Base-by-base conservation (phyloP, 2,888 invertebrate genomes). In the Campopleginae sp. region DNA sequence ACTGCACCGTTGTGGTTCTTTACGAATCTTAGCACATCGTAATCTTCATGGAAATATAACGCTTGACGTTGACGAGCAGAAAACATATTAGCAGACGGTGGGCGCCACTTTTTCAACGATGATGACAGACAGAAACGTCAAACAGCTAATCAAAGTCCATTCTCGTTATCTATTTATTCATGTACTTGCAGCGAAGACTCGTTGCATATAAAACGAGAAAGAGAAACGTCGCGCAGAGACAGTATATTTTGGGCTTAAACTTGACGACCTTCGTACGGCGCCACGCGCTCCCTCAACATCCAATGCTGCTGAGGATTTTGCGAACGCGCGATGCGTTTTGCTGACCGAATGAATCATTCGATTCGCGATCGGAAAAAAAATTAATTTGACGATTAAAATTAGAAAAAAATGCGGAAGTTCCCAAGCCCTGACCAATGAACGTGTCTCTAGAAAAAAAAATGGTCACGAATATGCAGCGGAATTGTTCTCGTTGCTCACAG, bases 231-330 rank as follows among this genome's bases (percentile, higher is more conserved):
- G 68, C 42, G 54, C 46, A 31, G 31, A 65, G 46, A 61, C 23
- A 31, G 68, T 58, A 31, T 54, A 70, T 75, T 79, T 71, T 58
- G 72, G 65, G 76, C 48, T 71, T 65, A 72, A 85, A 82, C 88
- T 79, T 71, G 87, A 88, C 89, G 88, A 88, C 89, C 89, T 89
- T 88, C 89, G 87, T 86, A 87, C 88, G 89, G 88, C 89, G 89
- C 88, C 88, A 88, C 66, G 72, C 61, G 63, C 78, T 81, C 70
- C 75, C 80, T 80, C 27, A 71, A 33, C 61, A 46, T 66, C 44
- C 79, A 58, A 33, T 66, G 51, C 31, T 71, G 71, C 31, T 71
- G 71, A 82, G 78, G 81, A 85, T 76, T 14, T 63, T 33, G 33
- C n/a, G 33, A 33, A 4, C 33, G 33, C 33, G 4, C 6, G 33